These are phyloP conservation scores for Nomada flava DNA, from an alignment of 2,888 invertebrate genomes.

Conservation along the genomic window DNA sequence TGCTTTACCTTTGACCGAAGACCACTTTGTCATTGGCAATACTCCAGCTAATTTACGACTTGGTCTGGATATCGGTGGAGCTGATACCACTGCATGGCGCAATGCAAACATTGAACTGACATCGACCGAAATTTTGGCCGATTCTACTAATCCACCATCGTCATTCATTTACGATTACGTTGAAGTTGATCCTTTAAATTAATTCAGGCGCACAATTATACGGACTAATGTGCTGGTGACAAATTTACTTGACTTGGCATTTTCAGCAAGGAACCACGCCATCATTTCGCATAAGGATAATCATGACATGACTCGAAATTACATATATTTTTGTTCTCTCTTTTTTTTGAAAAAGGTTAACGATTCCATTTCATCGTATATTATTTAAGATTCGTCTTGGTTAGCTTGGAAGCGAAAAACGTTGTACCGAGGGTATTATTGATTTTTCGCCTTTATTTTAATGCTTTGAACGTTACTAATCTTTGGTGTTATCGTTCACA, in stretches of 20 bases:
- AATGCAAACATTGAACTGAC: constrained; percentile 76
- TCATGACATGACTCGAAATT: constrained; percentile 25
- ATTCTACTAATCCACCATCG: constrained; percentile 72
- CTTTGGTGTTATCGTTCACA: constrained; percentile 17
- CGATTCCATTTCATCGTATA: constrained; percentile 21
- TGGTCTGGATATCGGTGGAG: constrained; percentile 82
- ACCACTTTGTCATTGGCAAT: constrained; percentile 86
- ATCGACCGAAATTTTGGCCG: constrained; percentile 76
- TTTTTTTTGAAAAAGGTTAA: background rate
- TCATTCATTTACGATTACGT: constrained; percentile 83
- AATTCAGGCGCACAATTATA: constrained; percentile 53
- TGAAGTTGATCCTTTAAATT: constrained; percentile 82
- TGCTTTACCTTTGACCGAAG: constrained; percentile 86
- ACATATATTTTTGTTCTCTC: constrained; percentile 8
- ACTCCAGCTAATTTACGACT: constrained; percentile 83
- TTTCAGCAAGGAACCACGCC: constrained; percentile 18
- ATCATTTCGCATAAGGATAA: constrained; percentile 23
- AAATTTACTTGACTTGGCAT: constrained; percentile 24
- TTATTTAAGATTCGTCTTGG: constrained; percentile 14
- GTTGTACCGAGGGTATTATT: constrained; percentile 1
- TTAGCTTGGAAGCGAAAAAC: constrained; percentile 10
- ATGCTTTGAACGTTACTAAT: constrained; percentile 34
- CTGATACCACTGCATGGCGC: constrained; percentile 80
- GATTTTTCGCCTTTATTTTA: constrained; percentile 33
- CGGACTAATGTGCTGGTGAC: constrained; percentile 5